A percentile compares a stretch with the other conserved stretches of the same genome.
Conservation (phyloP, 2,797 vertebrate genomes). For the Muscicapa comitata region DNA sequence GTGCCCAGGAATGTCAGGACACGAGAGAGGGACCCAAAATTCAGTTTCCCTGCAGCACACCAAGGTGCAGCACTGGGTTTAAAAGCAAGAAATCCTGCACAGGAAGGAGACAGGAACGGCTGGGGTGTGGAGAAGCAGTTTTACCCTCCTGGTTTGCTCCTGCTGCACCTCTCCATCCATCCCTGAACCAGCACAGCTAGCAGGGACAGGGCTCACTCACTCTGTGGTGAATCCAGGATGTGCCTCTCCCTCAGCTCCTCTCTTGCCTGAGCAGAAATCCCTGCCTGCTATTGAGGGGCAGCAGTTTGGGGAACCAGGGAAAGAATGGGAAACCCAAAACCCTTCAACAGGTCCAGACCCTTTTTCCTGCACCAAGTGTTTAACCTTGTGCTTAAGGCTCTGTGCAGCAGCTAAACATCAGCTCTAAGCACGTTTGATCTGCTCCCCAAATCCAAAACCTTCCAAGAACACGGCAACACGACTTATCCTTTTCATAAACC, state of each 20-base stretch:
- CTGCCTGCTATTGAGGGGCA: too few species aligned
- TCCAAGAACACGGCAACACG: not conserved
- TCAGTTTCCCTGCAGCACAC: too few species aligned
- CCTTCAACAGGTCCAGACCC: not conserved
- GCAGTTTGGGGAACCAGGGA: not conserved
- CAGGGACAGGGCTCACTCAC: too few species aligned
- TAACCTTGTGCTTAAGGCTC: not conserved
- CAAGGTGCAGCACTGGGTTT: too few species aligned
- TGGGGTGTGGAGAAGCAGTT: not conserved
- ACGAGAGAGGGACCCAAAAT: not conserved
- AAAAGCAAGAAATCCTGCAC: not conserved
- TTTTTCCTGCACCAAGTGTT: not conserved
- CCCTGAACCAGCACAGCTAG: too few species aligned
- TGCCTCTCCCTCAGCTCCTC: not conserved
- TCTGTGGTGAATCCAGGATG: too few species aligned
- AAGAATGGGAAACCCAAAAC: not conserved
- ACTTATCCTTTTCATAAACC: not conserved
- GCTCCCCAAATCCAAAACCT: not conserved
- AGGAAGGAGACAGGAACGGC: not conserved
- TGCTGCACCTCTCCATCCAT: too few species aligned
- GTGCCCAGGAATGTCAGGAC: not conserved
- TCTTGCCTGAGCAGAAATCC: not conserved
- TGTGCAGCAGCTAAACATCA: not conserved
- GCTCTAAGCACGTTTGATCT: not conserved
- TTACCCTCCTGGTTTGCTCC: not conserved